Base-by-base conservation (phyloP, 2,888 invertebrate species). In the Monoplex corrugatus region DNA sequence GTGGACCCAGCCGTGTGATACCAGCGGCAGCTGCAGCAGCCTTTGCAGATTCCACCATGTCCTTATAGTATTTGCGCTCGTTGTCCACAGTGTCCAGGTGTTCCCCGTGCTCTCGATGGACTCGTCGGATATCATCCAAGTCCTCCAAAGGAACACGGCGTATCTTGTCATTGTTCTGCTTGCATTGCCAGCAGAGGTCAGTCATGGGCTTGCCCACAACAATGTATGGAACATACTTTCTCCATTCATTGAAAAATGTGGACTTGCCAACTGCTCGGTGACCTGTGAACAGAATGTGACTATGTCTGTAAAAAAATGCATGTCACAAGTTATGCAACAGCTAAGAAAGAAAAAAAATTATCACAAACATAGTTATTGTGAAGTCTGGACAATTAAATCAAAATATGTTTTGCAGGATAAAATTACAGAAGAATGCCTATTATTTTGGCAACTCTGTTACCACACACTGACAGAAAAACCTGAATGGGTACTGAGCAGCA, bases 131-230 rank as follows among this genome's bases (percentile, higher is more conserved):
- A 13, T 86, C 82, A 10, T 68, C 88, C 6, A 87, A 23, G n/a
- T 23, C 28, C 16, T 75, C 80, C 43, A 87, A 89, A 13, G 89
- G 84, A 13, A 50, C 63, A 3, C 82, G 75, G 8, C 50, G 44
- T 23, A 89, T 78, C n/a, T 45, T 13, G 1, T 85, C 35, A 35
- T 88, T 89, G 72, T 91, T 89, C 23, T 89, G 40, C 75, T 91
- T 90, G 75, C 91, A 90, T 35, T 68, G 86, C 90, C 90, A 91
- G 75, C 92, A 92, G 0, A 91, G 84, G 78, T 91, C 90, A 6
- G 91, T 89, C 57, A 89, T 88, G 0, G 90, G 90, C 45, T 32
- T 57, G 28, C 88, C 83, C 0, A 86, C 63, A 6, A 89, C 84
- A 57, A 91, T 88, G 85, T 38, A 85, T 2, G 88, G 88, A 28